phyloP scores from a whole-genome alignment of 2,888 invertebrate genomes.

The Campopleginae sp. region DNA sequence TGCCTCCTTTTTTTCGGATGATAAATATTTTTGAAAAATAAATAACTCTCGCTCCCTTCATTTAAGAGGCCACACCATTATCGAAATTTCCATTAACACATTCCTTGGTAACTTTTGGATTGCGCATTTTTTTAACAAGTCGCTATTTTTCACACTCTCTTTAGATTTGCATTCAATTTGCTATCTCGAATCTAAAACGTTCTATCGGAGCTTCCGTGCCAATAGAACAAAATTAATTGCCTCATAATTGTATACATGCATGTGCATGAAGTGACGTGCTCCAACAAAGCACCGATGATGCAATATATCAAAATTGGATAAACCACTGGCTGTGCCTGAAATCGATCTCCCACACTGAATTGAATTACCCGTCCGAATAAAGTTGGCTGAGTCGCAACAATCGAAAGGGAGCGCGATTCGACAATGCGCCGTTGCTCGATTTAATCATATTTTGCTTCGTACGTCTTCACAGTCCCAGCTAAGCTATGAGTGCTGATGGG shows the following conservation, averaged over 20 bases:
- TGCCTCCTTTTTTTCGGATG: background rate
- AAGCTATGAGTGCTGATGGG: background rate
- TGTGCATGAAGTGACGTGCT: slow-evolving; percentile 5
- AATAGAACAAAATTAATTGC: slow-evolving; percentile 9
- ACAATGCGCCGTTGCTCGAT: background rate
- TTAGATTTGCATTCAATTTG: background rate
- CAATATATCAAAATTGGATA: background rate
- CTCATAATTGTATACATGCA: background rate
- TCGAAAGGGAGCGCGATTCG: background rate
- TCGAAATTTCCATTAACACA: background rate
- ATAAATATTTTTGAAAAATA: background rate
- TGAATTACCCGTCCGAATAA: background rate
- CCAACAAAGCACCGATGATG: slow-evolving; percentile 5
- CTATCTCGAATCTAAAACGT: slow-evolving; percentile 5
- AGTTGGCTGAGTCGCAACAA: background rate
- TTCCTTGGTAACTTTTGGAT: background rate
- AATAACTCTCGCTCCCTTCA: background rate
- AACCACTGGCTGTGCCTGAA: background rate
- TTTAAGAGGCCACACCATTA: background rate
- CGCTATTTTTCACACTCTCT: background rate
- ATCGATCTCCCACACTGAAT: slow-evolving; percentile 16
- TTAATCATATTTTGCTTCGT: background rate
- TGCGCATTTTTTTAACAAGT: background rate
- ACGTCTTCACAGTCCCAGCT: background rate
- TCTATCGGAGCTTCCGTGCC: background rate